These are phyloP conservation scores for Salticus scenicus DNA, from an alignment of 2,888 invertebrate genomes.

Conservation along the genomic window DNA sequence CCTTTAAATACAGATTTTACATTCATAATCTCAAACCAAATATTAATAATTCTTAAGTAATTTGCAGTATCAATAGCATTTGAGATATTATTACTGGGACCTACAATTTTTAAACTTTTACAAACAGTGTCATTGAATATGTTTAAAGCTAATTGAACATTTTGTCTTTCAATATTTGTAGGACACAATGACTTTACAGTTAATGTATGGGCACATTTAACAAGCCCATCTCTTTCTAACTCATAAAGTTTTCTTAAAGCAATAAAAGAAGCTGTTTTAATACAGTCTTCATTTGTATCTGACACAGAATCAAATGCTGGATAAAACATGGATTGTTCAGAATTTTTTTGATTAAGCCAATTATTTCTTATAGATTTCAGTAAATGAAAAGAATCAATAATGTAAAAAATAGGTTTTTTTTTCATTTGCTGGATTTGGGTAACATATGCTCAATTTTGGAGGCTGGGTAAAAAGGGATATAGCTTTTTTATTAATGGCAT, in stretches of 20 bases:
- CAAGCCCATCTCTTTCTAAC: not conserved
- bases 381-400: slow-evolving; percentile 15
- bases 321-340: not conserved
- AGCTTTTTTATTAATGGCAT: slow-evolving; percentile 16
- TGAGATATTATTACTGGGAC: not conserved
- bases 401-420: not conserved
- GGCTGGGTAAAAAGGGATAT: not conserved
- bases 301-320: not conserved
- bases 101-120: not conserved
- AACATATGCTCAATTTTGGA: not conserved
- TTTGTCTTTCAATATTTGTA: not conserved
- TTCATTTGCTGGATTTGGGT: not conserved
- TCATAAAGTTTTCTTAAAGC: not conserved
- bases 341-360: slow-evolving; percentile 26
- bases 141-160: not conserved
- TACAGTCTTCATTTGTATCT: not conserved
- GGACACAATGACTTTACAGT: not conserved
- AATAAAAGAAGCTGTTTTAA: not conserved
- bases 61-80: not conserved
- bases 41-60: slow-evolving; percentile 6
- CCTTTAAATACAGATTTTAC: not conserved
- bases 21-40: slow-evolving; percentile 9
- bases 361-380: slow-evolving; percentile 9
- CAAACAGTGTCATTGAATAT: not conserved
- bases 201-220: not conserved